A percentile compares a stretch with the other conserved stretches of the same genome.
Evolutionary conservation across 23 tunicate species (phyloP).

Genomic region (Oikopleura albicans): DNA sequence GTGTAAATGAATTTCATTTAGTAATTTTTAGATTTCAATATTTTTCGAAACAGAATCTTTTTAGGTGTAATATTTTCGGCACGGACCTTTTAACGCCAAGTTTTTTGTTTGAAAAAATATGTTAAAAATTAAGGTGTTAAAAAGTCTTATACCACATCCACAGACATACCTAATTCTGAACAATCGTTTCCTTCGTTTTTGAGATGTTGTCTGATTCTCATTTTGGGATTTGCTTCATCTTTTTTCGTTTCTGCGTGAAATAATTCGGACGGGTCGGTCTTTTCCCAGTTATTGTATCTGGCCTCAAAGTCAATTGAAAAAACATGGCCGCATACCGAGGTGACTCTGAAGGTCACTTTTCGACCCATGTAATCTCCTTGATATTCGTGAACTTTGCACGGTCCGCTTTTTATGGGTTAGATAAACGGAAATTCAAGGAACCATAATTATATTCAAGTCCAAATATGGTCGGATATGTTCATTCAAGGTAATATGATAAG

Average conservation of each 20-base stretch:
- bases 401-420: neutral
- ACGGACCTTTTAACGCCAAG: too few species aligned
- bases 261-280: constrained; percentile 76
- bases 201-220: constrained; percentile 29
- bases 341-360: constrained; percentile 44
- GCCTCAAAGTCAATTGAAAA: constrained; percentile 78
- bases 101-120: too few species aligned
- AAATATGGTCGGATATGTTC: neutral
- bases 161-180: neutral
- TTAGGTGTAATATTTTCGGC: too few species aligned
- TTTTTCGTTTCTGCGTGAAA: constrained; percentile 48
- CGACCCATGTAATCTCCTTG: constrained; percentile 43
- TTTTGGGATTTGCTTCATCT: constrained; percentile 90
- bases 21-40: too few species aligned
- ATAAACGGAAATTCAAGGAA: neutral
- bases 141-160: neutral
- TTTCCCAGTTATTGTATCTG: constrained; percentile 91
- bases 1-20: too few species aligned
- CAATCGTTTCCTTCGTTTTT: neutral
- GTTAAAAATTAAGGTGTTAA: too few species aligned
- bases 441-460: neutral
- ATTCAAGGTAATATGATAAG: neutral
- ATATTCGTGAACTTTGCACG: constrained; percentile 17
- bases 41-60: too few species aligned
- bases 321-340: constrained; percentile 97